A percentile compares a stretch with the other conserved stretches of the same genome.
These are phyloP conservation scores for Hepsetus odoe DNA, from an alignment of 2,113 vertebrate species.

Conservation along the genomic window DNA sequence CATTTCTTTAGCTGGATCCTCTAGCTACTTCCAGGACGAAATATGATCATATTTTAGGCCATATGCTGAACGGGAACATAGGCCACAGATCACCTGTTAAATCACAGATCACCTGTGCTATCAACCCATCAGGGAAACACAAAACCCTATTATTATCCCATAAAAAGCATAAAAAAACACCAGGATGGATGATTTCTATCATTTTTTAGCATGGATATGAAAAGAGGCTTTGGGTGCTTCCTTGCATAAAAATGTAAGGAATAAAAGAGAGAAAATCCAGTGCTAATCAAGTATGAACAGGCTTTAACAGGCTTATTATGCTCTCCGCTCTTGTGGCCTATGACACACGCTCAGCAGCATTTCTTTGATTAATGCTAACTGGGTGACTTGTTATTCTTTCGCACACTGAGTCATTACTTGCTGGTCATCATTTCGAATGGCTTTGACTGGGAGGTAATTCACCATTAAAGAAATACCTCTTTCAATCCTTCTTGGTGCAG, in stretches of 20 bases:
- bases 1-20: too few species aligned
- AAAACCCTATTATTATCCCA: too few species aligned
- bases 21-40: too few species aligned
- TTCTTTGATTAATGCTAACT: slow-evolving; percentile 1
- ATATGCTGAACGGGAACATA: too few species aligned
- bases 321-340: neutral
- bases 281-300: neutral
- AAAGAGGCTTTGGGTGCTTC: too few species aligned
- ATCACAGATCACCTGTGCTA: too few species aligned
- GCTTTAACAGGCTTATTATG: neutral
- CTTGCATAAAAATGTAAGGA: neutral
- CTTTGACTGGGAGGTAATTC: neutral
- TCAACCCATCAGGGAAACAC: too few species aligned
- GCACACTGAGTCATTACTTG: slow-evolving; percentile 5
- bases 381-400: slow-evolving; percentile 8
- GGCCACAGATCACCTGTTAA: too few species aligned
- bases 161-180: too few species aligned
- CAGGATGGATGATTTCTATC: too few species aligned
- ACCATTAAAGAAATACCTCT: neutral
- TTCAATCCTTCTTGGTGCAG: neutral
- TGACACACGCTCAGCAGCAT: neutral
- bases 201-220: too few species aligned
- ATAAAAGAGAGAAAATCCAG: neutral
- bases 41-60: too few species aligned
- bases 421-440: slow-evolving; percentile 8